Evolutionary conservation across 2,797 vertebrate species (phyloP).

Genomic region (Ptychobarbus kaznakovi): DNA sequence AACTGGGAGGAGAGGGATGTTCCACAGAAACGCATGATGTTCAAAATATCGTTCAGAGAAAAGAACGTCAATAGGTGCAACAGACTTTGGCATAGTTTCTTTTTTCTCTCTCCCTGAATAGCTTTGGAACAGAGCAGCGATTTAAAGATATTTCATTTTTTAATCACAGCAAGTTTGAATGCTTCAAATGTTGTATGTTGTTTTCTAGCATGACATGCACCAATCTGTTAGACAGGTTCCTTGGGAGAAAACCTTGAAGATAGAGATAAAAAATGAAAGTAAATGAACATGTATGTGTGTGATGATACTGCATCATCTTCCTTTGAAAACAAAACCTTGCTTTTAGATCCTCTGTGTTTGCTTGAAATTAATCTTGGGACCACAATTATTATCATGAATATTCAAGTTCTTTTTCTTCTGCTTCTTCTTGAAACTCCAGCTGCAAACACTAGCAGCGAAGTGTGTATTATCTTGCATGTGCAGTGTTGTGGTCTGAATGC

Average conservation of each 20-base stretch:
- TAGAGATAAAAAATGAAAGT: neutral
- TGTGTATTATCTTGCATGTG: constrained; percentile 40
- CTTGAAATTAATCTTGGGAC: constrained; percentile 21
- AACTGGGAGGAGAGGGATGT: constrained; percentile 40
- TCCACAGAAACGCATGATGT: constrained; percentile 50
- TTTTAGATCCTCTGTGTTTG: constrained; percentile 38
- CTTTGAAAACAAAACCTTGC: constrained; percentile 30
- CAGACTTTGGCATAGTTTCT: constrained; percentile 13
- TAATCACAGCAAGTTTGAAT: constrained; percentile 25
- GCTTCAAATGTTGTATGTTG: neutral
- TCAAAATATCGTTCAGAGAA: constrained; percentile 53
- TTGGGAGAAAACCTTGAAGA: neutral
- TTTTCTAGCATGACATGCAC: neutral
- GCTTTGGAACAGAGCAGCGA: neutral
- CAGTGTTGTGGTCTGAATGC: constrained; percentile 30
- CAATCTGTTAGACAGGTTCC: neutral
- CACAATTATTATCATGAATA: constrained; percentile 21
- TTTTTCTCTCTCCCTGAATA: constrained; percentile 34
- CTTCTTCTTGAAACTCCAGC: constrained; percentile 11
- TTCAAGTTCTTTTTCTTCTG: neutral
- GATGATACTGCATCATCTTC: constrained; percentile 15
- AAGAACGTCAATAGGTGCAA: constrained; percentile 39
- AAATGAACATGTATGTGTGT: neutral
- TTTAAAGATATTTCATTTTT: constrained; percentile 30
- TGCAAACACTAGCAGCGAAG: constrained; percentile 23